Percentiles rank a stretch among this genome's conserved stretches.
Evolutionary conservation across 2,888 invertebrate species (phyloP).

Genomic region (Perizoma flavofasciatum): DNA sequence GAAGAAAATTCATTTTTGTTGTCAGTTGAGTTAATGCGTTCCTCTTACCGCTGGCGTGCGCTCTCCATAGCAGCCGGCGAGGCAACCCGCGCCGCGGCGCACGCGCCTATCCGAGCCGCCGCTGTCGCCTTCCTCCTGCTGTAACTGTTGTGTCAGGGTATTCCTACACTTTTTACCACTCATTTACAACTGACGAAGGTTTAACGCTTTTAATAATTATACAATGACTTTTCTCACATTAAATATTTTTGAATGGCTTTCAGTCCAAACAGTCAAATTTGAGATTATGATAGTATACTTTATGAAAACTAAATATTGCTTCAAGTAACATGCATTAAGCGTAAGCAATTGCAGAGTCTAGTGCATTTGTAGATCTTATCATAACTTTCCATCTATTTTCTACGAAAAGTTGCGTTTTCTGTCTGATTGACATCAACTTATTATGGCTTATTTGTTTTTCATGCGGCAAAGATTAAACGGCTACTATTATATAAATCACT

Average conservation of each 20-base stretch:
- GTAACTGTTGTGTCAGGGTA: conserved; percentile 72
- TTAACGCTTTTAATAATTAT: conserved; percentile 19
- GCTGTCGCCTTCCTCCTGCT: conserved; percentile 81
- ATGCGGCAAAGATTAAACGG: conserved; percentile 38
- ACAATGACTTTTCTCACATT: conserved; percentile 3
- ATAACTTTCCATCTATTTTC: conserved; percentile 20
- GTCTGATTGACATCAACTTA: conserved; percentile 21
- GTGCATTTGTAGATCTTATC: conserved; percentile 32
- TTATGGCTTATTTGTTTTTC: conserved; percentile 28
- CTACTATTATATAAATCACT: conserved; percentile 31
- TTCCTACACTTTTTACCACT: conserved; percentile 46
- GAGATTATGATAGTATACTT: conserved; percentile 4
- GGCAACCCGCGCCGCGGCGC: conserved; percentile 86
- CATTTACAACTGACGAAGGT: conserved; percentile 20
- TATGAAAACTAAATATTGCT: conserved; percentile 23
- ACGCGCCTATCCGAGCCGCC: conserved; percentile 84
- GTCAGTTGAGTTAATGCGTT: conserved; percentile 19
- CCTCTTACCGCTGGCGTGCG: conserved; percentile 90
- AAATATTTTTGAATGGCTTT: conserved; percentile 26
- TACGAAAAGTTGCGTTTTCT: conserved; percentile 16
- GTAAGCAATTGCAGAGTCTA: conserved; percentile 52
- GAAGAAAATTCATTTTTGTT: too few relatives aligned
- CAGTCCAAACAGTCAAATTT: conserved; percentile 5
- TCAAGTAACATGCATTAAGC: conserved; percentile 59
- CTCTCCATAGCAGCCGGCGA: conserved; percentile 88